Percentiles rank a stretch among this genome's conserved stretches.
These are phyloP conservation scores for Thripadectes ignobilis DNA, from an alignment of 2,797 vertebrate species.

Conservation along the genomic window DNA sequence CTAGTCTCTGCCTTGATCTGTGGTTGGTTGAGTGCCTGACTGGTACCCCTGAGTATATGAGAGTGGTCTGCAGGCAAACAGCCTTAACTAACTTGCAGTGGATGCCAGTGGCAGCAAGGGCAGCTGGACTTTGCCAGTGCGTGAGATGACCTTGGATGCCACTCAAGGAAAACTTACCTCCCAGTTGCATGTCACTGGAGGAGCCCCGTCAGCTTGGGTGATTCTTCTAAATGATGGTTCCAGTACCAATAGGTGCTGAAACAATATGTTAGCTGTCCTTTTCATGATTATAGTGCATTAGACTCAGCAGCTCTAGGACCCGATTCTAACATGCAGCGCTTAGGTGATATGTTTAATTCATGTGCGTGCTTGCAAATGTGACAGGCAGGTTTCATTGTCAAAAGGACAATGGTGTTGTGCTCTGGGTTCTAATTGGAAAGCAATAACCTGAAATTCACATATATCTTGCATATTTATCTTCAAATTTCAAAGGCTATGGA, in stretches of 20 bases:
- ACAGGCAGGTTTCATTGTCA: slow-evolving; percentile 27
- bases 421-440: not conserved
- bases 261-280: not conserved
- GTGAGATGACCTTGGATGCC: not conserved
- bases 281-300: not conserved
- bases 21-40: not conserved
- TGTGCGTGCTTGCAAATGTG: not conserved
- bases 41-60: not conserved
- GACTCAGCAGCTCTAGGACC: not conserved
- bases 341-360: slow-evolving; percentile 42
- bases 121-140: not conserved
- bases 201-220: not conserved
- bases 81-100: not conserved
- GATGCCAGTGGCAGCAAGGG: not conserved
- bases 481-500: slow-evolving; percentile 5
- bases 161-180: not conserved
- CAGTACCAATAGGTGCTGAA: not conserved
- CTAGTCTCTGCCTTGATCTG: not conserved
- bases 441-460: not conserved
- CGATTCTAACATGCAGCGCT: not conserved
- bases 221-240: not conserved
- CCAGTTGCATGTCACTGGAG: not conserved
- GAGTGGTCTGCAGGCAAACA: not conserved
- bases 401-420: not conserved
- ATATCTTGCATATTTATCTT: not conserved